phyloP scores from a whole-genome alignment of 2,888 invertebrate genomes.

The Branchipolynoe longqiensis region DNA sequence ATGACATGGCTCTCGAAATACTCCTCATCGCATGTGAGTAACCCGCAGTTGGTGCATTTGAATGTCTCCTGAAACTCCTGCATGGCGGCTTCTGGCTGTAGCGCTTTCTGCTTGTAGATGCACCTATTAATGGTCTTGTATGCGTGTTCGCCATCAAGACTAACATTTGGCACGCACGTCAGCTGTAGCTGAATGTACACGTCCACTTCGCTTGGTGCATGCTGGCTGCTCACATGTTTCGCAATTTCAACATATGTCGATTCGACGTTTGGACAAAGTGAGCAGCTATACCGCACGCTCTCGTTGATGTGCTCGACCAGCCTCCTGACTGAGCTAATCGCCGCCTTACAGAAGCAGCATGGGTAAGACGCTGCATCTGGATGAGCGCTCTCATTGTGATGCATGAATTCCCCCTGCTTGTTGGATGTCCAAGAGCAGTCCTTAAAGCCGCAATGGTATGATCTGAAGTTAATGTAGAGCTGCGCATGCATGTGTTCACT shows the following conservation, averaged over 20 bases:
- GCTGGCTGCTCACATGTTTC: background rate
- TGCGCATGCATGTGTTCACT: background rate
- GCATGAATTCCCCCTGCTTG: background rate
- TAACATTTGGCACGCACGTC: background rate
- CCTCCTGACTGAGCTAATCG: background rate
- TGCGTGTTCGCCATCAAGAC: background rate
- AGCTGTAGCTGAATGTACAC: background rate
- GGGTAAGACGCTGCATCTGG: background rate
- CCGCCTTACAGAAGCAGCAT: background rate
- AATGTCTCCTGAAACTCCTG: constrained; percentile 45
- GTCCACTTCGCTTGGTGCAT: constrained; percentile 1
- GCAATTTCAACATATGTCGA: background rate
- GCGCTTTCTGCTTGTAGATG: background rate
- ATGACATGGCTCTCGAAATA: constrained; percentile 31
- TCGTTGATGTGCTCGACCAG: background rate
- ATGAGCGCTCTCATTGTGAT: background rate
- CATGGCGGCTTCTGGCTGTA: background rate
- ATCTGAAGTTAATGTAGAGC: background rate
- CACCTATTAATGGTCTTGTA: constrained; percentile 17
- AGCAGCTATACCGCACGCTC: background rate
- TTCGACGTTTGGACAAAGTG: background rate
- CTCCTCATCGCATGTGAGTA: constrained; percentile 30
- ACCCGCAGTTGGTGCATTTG: constrained; percentile 33
- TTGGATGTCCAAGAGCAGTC: background rate
- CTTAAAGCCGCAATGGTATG: constrained; percentile 25